Percentiles rank a stretch among this genome's conserved stretches.
Evolutionary conservation across 2,888 invertebrate genomes (phyloP).

Genomic region (Drosophila bunnanda): DNA sequence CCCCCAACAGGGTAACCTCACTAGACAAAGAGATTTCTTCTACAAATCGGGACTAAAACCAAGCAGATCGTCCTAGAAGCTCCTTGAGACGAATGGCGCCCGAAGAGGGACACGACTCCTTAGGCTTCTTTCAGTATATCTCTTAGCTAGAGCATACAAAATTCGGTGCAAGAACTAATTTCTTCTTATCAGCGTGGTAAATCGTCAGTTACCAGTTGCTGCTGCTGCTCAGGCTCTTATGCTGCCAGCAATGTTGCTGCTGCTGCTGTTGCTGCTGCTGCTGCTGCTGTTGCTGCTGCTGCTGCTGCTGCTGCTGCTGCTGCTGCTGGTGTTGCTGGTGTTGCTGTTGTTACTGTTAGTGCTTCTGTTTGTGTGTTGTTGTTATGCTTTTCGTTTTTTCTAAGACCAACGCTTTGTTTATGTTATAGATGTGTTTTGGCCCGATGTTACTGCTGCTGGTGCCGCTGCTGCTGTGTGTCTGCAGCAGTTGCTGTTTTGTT

Average conservation of each 20-base stretch:
- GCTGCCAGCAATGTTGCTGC: background rate
- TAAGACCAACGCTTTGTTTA: constrained; percentile 31
- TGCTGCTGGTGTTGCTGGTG: constrained; percentile 5
- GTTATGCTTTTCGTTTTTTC: constrained; percentile 19
- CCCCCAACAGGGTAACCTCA: background rate
- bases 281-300: constrained; percentile 9
- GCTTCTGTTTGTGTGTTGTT: constrained; percentile 27
- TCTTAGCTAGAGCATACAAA: background rate
- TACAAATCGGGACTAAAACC: too few relatives aligned
- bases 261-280: background rate
- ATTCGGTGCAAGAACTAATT: background rate
- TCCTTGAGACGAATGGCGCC: background rate
- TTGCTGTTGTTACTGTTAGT: constrained; percentile 32
- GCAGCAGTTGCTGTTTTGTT: constrained; percentile 26
- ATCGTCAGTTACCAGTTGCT: constrained; percentile 33
- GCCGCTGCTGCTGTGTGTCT: constrained; percentile 9
- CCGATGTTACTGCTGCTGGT: constrained; percentile 19
- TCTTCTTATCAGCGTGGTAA: constrained; percentile 50
- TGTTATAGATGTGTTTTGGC: constrained; percentile 36
- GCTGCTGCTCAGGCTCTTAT: background rate
- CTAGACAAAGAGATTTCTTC: too few relatives aligned
- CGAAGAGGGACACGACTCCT: background rate
- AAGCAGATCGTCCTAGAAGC: too few relatives aligned
- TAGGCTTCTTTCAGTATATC: background rate
- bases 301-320: constrained; percentile 1